These are phyloP conservation scores for Brachionus calyciflorus DNA, from an alignment of 1,140 invertebrate genomes.

Conservation along the genomic window DNA sequence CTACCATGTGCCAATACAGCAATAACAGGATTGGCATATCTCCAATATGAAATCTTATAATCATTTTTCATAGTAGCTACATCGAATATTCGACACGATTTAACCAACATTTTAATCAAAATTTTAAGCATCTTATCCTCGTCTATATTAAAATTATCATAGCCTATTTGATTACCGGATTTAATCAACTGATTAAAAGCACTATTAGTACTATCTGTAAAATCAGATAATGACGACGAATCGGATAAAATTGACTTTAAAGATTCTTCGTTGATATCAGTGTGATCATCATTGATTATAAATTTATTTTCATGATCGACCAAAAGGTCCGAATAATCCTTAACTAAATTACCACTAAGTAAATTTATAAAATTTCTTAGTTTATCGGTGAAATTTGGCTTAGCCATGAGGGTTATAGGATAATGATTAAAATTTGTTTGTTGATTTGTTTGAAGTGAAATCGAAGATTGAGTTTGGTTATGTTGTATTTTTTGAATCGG, in stretches of 20 bases:
- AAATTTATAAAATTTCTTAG: background rate
- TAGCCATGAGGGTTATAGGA: too few species aligned
- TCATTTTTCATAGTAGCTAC: slow-evolving; percentile 35
- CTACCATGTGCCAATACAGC: background rate
- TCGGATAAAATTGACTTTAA: background rate
- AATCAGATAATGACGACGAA: background rate
- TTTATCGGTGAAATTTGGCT: background rate
- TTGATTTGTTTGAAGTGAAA: too few species aligned
- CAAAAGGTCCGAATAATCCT: slow-evolving; percentile 3
- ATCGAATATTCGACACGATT: slow-evolving; percentile 30
- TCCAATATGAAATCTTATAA: background rate
- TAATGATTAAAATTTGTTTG: too few species aligned
- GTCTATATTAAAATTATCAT: background rate
- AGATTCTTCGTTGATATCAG: slow-evolving; percentile 1
- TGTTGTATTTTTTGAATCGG: background rate
- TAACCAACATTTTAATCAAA: slow-evolving; percentile 18
- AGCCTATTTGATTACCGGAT: background rate
- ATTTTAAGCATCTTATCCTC: slow-evolving; percentile 35
- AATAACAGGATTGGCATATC: slow-evolving; percentile 42
- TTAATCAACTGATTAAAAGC: background rate
- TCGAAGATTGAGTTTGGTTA: slow-evolving; percentile 14
- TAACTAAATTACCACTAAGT: background rate
- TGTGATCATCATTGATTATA: background rate
- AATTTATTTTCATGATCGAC: background rate
- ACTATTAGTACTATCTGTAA: background rate